Evolutionary conservation across 53 echinoderm and acorn worm genomes (phyloP).

Genomic region (Apostichopus leukothele): DNA sequence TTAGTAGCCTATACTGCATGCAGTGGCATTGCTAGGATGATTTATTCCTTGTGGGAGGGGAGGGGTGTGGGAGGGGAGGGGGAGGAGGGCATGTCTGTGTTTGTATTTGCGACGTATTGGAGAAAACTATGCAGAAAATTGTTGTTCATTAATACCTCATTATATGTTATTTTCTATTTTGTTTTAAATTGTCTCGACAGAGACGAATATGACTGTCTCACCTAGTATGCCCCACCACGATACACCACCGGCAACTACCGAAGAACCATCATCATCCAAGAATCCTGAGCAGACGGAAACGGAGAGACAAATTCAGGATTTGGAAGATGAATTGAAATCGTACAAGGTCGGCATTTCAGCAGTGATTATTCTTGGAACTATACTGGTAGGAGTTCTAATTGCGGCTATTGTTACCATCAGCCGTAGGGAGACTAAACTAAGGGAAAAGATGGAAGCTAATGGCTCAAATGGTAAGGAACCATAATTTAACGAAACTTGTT

Average conservation of each 20-base stretch:
- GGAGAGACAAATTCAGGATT: slow-evolving; percentile 9
- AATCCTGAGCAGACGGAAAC: background rate
- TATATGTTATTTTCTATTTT: too few relatives aligned
- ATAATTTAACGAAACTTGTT: background rate
- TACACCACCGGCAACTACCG: background rate
- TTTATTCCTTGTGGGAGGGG: too few relatives aligned
- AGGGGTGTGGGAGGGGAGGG: too few relatives aligned
- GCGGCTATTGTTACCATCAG: slow-evolving; percentile 17
- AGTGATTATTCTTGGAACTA: slow-evolving; percentile 17
- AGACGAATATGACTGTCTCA: too few relatives aligned
- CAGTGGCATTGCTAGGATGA: too few relatives aligned
- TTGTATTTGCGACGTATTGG: too few relatives aligned
- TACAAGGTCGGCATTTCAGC: slow-evolving; percentile 54
- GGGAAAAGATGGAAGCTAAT: background rate
- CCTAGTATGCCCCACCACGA: background rate
- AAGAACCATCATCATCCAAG: background rate
- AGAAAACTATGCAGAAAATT: too few relatives aligned
- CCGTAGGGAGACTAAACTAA: background rate
- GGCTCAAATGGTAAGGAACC: background rate
- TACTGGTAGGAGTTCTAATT: background rate
- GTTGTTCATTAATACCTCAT: too few relatives aligned
- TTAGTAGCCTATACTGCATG: too few relatives aligned
- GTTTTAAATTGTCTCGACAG: too few relatives aligned
- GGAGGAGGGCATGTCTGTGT: too few relatives aligned
- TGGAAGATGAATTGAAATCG: slow-evolving; percentile 37